These are phyloP conservation scores for Pelusios castaneus DNA, from an alignment of 2,113 vertebrate species.

Conservation along the genomic window DNA sequence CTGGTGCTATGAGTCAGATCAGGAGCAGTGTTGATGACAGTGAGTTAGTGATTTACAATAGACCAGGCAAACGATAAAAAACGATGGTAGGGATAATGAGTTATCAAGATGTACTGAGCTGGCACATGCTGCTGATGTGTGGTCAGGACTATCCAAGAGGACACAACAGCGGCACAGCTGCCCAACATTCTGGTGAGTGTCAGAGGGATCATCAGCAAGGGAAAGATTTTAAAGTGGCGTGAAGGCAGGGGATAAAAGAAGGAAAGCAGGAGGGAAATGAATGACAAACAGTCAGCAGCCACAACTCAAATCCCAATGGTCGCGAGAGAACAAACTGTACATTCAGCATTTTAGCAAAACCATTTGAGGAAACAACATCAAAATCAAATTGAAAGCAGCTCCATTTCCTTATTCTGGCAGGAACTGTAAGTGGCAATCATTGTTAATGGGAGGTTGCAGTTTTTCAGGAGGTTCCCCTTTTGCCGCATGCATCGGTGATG, in stretches of 20 bases:
- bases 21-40: conserved; percentile 56
- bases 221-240: conserved; percentile 57
- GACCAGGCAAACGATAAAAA: conserved; percentile 72
- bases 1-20: conserved; percentile 63
- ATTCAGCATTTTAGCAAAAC: conserved; percentile 67
- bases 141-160: conserved; percentile 63
- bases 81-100: conserved; percentile 66
- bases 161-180: conserved; percentile 45
- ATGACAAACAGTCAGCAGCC: conserved; percentile 59
- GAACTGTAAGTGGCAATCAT: conserved; percentile 35
- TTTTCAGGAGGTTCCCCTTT: conserved; percentile 52
- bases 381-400: conserved; percentile 52
- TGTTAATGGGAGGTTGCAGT: conserved; percentile 25
- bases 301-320: conserved; percentile 65
- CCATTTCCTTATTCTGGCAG: conserved; percentile 50
- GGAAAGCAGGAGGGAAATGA: conserved; percentile 62
- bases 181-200: conserved; percentile 54
- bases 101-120: conserved; percentile 76
- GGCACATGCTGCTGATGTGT: conserved; percentile 46
- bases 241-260: conserved; percentile 53
- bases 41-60: conserved; percentile 70
- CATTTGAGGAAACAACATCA: conserved; percentile 54
- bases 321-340: conserved; percentile 49
- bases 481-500: conserved; percentile 5
- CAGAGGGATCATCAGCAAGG: neutral